phyloP scores from a whole-genome alignment of 1,140 invertebrate species.

The Aphaenogaster rudis region DNA sequence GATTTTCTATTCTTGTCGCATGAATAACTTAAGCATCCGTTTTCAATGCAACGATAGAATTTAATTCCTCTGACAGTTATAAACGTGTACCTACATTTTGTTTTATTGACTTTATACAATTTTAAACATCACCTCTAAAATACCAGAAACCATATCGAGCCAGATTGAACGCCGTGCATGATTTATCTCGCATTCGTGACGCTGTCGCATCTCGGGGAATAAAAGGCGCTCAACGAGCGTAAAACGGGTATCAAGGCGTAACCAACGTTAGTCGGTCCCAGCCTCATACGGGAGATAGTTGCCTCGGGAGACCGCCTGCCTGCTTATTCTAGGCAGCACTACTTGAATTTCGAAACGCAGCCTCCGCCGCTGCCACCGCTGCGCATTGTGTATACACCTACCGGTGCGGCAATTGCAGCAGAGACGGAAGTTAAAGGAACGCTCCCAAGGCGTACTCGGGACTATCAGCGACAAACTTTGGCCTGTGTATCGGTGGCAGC shows the following conservation, averaged over 20 bases:
- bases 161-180: conserved; percentile 5
- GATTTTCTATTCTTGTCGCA: neutral
- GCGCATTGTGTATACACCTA: conserved; percentile 50
- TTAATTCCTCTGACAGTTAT: neutral
- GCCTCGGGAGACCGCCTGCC: conserved; percentile 47
- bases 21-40: neutral
- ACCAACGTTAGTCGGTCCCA: conserved; percentile 35
- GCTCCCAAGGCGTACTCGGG: conserved; percentile 39
- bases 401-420: conserved; percentile 49
- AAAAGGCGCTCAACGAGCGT: conserved; percentile 24
- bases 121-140: neutral
- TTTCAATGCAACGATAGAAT: neutral
- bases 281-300: conserved; percentile 50
- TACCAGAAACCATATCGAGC: neutral
- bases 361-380: neutral
- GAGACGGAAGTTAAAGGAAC: conserved; percentile 62
- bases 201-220: neutral
- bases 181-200: neutral
- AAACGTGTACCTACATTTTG: neutral
- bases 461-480: conserved; percentile 61
- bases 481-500: conserved; percentile 35
- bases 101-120: neutral
- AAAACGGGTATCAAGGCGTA: conserved; percentile 50
- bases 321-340: conserved; percentile 56
- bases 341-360: conserved; percentile 53